Conservation (phyloP, 2,797 vertebrate species). For the Zalophus californianus region DNA sequence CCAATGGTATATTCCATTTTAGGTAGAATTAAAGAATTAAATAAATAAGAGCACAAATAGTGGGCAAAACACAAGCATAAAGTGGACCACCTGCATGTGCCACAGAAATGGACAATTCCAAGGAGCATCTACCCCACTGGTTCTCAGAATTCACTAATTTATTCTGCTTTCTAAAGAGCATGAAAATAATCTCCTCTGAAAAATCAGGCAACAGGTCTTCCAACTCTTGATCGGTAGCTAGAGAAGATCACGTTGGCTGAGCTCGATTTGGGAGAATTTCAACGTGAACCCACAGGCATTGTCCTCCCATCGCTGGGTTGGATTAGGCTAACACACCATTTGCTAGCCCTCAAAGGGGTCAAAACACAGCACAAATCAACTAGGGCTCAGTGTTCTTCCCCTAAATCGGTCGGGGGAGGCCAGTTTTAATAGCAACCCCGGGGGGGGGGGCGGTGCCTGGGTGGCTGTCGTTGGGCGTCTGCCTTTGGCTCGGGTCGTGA, state of each 20-base stretch:
- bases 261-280: neutral
- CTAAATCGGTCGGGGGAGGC: neutral
- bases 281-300: rapidly evolving
- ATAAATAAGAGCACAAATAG: neutral
- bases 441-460: no score
- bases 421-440: no score
- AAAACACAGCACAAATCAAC: no score
- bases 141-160: neutral
- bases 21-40: neutral
- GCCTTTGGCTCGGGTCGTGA: no score
- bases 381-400: neutral
- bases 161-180: neutral
- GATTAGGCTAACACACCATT: neutral
- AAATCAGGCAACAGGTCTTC: neutral
- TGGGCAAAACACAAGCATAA: neutral
- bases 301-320: neutral
- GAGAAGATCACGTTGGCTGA: no score
- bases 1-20: neutral
- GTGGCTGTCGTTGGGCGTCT: no score
- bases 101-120: neutral
- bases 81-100: neutral
- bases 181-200: neutral
- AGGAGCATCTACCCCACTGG: neutral
- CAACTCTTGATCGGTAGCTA: neutral
- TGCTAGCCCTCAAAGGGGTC: neutral